Conservation (phyloP, 2,113 vertebrate genomes). For the Neopipo cinnamomea region DNA sequence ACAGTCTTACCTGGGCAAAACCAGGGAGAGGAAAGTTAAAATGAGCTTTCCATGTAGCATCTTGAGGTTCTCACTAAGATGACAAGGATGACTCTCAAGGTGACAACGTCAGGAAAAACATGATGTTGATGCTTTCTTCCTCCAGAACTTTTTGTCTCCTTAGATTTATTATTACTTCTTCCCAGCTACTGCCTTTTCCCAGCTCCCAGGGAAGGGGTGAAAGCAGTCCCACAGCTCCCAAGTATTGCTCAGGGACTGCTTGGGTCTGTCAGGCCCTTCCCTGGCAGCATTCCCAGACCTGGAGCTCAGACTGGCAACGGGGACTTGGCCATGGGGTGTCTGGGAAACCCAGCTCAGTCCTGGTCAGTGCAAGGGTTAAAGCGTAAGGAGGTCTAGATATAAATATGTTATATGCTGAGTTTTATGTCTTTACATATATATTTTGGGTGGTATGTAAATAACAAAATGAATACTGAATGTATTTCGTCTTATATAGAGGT, state of each 20-base stretch:
- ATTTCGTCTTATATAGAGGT: not conserved
- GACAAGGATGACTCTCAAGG: not conserved
- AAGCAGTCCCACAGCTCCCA: accelerated
- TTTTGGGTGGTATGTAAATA: not conserved
- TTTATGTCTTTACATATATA: not conserved
- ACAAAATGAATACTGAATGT: not conserved
- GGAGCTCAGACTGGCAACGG: not conserved
- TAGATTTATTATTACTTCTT: not conserved
- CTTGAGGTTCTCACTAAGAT: not conserved
- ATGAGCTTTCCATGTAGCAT: not conserved
- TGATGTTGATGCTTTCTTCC: not conserved
- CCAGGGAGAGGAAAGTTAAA: not conserved
- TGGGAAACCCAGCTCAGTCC: not conserved
- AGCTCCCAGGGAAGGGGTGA: not conserved
- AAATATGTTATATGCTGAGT: not conserved
- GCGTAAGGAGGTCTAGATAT: not conserved
- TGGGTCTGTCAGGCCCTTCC: not conserved
- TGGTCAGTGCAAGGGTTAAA: accelerated
- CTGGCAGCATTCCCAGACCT: accelerated
- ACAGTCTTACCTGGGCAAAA: not conserved
- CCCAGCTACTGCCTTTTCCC: accelerated
- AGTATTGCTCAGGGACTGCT: accelerated
- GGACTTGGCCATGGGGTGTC: accelerated
- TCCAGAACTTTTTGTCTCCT: not conserved
- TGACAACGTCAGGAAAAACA: not conserved